Evolutionary conservation across 1,140 invertebrate genomes (phyloP).

Genomic region (Bicyclus anynana): DNA sequence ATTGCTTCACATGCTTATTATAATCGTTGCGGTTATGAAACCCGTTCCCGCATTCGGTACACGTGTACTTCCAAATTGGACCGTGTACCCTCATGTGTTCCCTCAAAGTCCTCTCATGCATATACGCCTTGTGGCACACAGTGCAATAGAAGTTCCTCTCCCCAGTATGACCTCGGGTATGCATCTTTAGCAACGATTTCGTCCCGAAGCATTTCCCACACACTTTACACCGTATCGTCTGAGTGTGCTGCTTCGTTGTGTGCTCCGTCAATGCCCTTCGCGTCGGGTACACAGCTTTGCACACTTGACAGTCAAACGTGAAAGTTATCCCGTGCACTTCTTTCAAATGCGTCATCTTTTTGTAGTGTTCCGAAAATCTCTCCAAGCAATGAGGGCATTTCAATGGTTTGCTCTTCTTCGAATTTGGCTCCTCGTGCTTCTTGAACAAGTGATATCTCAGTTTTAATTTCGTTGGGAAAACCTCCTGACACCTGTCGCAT

Average conservation of each 20-base stretch:
- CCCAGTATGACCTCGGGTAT: constrained; percentile 83
- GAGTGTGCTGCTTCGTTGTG: constrained; percentile 74
- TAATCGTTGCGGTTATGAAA: constrained; percentile 68
- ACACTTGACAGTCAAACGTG: constrained; percentile 56
- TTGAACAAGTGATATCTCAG: constrained; percentile 59
- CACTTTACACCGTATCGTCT: constrained; percentile 76
- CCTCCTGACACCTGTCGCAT: constrained; percentile 59
- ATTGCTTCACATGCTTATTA: constrained; percentile 67
- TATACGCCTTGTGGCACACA: constrained; percentile 80
- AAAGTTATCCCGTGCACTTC: constrained; percentile 62
- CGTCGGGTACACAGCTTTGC: constrained; percentile 51
- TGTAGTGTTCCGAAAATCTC: constrained; percentile 62
- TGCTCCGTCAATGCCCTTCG: constrained; percentile 61
- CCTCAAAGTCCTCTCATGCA: constrained; percentile 83
- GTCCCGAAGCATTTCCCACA: constrained; percentile 78
- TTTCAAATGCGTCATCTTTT: constrained; percentile 66
- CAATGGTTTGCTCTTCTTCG: constrained; percentile 54
- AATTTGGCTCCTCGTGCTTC: constrained; percentile 54
- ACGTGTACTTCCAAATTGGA: constrained; percentile 74
- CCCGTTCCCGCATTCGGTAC: constrained; percentile 75
- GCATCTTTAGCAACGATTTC: constrained; percentile 81
- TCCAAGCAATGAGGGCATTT: constrained; percentile 69
- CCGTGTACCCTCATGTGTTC: constrained; percentile 83
- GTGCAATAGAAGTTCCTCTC: constrained; percentile 80
- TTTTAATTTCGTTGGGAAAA: constrained; percentile 60